Conservation (phyloP, 2,113 vertebrate species). For the Lota lota region DNA sequence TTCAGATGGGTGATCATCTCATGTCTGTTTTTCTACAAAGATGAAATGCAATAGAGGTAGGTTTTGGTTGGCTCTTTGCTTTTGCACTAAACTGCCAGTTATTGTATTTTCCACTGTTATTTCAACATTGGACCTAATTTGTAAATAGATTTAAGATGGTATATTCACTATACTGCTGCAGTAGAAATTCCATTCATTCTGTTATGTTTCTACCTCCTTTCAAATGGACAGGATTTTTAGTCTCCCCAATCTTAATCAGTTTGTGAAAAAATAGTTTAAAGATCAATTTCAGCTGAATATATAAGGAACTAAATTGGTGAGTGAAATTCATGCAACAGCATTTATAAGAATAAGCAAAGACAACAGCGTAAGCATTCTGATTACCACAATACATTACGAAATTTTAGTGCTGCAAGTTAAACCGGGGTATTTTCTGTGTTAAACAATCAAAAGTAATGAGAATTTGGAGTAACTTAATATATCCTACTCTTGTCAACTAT, state of each 20-base stretch:
- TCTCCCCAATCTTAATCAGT: not conserved
- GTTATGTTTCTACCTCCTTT: not conserved
- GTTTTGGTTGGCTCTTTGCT: not conserved
- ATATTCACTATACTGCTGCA: constrained; percentile 27
- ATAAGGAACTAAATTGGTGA: no score
- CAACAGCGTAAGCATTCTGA: constrained; percentile 16
- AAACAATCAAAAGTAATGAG: no score
- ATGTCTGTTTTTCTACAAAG: not conserved
- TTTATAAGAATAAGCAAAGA: constrained; percentile 15
- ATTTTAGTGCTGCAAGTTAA: constrained; percentile 13
- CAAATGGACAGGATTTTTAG: constrained; percentile 11
- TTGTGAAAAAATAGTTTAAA: not conserved
- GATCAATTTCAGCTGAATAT: no score
- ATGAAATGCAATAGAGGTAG: constrained; percentile 8
- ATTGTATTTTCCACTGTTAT: constrained; percentile 10
- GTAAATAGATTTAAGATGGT: constrained; percentile 46
- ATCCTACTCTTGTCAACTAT: not conserved
- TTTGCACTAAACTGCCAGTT: not conserved
- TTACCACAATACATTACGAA: not conserved
- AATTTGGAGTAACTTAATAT: no score
- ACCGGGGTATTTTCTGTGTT: constrained; percentile 7
- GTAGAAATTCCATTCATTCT: constrained; percentile 14
- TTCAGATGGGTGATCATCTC: not conserved
- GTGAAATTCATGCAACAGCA: constrained; percentile 19
- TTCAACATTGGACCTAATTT: constrained; percentile 53